Conservation (phyloP, 2,888 invertebrate species). For the Drosophila dives region DNA sequence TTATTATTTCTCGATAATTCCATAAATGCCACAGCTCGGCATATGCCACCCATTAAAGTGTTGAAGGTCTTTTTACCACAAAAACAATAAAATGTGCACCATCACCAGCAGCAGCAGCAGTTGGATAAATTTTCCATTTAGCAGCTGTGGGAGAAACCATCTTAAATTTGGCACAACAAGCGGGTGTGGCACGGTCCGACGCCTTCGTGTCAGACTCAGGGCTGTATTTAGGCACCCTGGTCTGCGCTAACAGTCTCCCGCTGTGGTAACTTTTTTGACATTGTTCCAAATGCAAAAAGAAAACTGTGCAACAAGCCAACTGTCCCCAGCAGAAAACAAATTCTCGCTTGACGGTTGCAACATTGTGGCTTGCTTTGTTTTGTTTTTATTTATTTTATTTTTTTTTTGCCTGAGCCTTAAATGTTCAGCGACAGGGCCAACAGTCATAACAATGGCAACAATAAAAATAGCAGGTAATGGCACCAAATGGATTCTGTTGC, state of each 20-base stretch:
- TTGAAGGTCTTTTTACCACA: slow-evolving; percentile 37
- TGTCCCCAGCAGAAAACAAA: slow-evolving; percentile 8
- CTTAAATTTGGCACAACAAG: slow-evolving; percentile 45
- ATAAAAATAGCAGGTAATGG: slow-evolving; percentile 22
- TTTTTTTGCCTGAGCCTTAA: slow-evolving; percentile 58
- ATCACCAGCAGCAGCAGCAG: background rate
- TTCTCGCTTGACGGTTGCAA: slow-evolving; percentile 25
- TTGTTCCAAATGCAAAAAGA: slow-evolving; percentile 53
- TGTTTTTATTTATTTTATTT: slow-evolving; percentile 48
- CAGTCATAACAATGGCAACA: slow-evolving; percentile 36
- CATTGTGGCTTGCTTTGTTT: slow-evolving; percentile 47
- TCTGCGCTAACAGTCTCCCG: slow-evolving; percentile 11
- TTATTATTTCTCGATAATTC: slow-evolving; percentile 29
- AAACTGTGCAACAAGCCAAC: slow-evolving; percentile 40
- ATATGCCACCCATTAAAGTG: slow-evolving; percentile 34
- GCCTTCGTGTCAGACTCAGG: slow-evolving; percentile 64
- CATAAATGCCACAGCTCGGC: slow-evolving; percentile 19
- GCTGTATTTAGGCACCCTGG: slow-evolving; percentile 10
- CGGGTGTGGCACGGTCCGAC: slow-evolving; percentile 25
- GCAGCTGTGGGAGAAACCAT: slow-evolving; percentile 29
- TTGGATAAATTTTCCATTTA: slow-evolving; percentile 56
- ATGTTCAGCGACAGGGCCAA: slow-evolving; percentile 53
- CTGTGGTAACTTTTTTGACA: slow-evolving; percentile 62
- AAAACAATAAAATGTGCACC: slow-evolving; percentile 15
- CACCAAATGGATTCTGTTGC: slow-evolving; percentile 60